Evolutionary conservation across 2,888 invertebrate species (phyloP).

Genomic region (Podotricha telesiphe): DNA sequence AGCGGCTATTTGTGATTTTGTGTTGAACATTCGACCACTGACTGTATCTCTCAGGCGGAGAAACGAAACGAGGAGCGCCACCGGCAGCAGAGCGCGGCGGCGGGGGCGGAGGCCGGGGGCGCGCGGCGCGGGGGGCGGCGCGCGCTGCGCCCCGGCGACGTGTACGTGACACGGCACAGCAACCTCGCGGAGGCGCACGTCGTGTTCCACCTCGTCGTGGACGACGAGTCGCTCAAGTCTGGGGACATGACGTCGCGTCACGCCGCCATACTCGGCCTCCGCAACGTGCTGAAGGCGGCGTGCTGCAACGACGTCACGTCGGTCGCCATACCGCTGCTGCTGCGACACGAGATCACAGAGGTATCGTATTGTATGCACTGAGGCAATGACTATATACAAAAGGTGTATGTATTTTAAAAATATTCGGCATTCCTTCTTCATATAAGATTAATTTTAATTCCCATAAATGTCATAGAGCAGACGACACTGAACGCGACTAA

Average conservation of each 20-base stretch:
- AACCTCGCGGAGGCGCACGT: constrained; percentile 97
- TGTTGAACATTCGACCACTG: too few species aligned
- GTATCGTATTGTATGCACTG: too few species aligned
- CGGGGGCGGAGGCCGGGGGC: constrained; percentile 87
- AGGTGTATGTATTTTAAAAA: too few species aligned
- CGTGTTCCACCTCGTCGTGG: constrained; percentile 97
- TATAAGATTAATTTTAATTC: too few species aligned
- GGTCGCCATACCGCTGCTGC: constrained; percentile 94
- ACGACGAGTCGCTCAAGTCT: constrained; percentile 86
- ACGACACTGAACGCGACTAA: too few species aligned
- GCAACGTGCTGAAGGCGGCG: constrained; percentile 97
- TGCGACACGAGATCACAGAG: constrained; percentile 97
- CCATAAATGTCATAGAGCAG: too few species aligned
- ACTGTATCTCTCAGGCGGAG: constrained; percentile 47
- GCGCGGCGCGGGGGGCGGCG: constrained; percentile 60
- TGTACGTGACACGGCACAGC: constrained; percentile 94
- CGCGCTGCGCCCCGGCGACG: constrained; percentile 91
- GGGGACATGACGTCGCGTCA: constrained; percentile 97
- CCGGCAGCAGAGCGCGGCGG: constrained; percentile 54
- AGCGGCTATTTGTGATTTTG: too few species aligned
- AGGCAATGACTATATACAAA: too few species aligned
- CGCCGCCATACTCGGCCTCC: constrained; percentile 95
- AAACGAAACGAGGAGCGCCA: constrained; percentile 80
- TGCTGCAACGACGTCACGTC: constrained; percentile 97
- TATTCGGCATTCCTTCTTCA: too few species aligned